Evolutionary conservation across 2,888 invertebrate species (phyloP).

Genomic region (Amiota communis): DNA sequence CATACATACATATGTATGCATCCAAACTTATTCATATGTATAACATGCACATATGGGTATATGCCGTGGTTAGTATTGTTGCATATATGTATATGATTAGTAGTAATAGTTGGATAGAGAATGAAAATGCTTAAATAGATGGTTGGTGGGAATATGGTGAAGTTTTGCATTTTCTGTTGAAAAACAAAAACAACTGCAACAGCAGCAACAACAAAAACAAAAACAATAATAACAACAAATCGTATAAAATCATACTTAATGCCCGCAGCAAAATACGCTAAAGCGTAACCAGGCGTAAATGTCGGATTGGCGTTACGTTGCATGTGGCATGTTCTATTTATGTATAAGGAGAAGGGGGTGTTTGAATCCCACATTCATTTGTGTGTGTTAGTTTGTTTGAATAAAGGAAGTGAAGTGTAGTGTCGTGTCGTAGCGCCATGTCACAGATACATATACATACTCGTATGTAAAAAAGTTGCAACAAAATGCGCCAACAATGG

Average conservation of each 20-base stretch:
- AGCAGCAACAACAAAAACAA: too few species aligned
- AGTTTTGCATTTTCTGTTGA: too few species aligned
- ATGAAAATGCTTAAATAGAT: background rate
- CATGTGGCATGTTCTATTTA: background rate
- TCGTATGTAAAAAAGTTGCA: too few species aligned
- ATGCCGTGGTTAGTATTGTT: background rate
- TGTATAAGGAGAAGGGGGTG: too few species aligned
- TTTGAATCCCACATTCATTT: too few species aligned
- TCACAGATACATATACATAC: constrained; percentile 28
- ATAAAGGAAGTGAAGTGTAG: too few species aligned
- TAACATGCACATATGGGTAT: background rate
- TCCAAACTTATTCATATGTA: background rate
- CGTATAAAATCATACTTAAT: constrained; percentile 68
- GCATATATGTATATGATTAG: background rate
- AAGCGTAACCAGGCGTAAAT: constrained; percentile 64
- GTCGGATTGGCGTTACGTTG: constrained; percentile 45
- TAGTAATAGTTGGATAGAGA: background rate
- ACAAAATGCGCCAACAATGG: too few species aligned
- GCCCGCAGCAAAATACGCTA: constrained; percentile 63
- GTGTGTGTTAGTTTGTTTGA: too few species aligned
- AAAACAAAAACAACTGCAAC: background rate
- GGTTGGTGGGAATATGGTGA: background rate
- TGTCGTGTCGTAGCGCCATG: background rate
- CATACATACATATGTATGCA: too few species aligned
- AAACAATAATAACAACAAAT: constrained; percentile 50